Conservation (phyloP, 1,140 invertebrate species). For the Radopholus similis region DNA sequence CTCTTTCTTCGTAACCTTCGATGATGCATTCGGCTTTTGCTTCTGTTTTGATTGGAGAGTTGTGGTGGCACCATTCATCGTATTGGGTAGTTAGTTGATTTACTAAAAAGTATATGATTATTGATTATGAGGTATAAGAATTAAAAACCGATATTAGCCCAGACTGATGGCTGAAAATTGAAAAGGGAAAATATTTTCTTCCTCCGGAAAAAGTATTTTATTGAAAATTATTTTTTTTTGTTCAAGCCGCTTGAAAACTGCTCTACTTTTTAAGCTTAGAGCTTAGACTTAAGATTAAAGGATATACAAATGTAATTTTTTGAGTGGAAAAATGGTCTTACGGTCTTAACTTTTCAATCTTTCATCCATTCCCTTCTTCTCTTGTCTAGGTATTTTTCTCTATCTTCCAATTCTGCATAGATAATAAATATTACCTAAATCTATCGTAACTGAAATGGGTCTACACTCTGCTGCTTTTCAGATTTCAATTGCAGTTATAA, state of each 20-base stretch:
- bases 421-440: neutral
- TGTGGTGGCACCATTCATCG: neutral
- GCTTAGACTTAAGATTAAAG: no score
- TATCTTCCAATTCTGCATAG: neutral
- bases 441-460: neutral
- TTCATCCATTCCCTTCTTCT: neutral
- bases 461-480: neutral
- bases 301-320: neutral
- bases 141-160: no score
- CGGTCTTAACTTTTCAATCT: neutral
- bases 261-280: no score
- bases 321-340: neutral
- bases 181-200: no score
- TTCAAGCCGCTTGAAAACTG: no score
- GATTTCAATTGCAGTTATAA: neutral
- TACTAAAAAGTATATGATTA: no score
- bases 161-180: no score
- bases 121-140: no score
- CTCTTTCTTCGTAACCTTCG: no score
- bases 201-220: no score
- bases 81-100: no score
- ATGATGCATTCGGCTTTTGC: neutral
- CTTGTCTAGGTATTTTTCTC: neutral
- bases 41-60: neutral
- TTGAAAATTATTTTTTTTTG: no score